Percentiles rank a stretch among this genome's conserved stretches.
phyloP scores from a whole-genome alignment of 2,113 vertebrate genomes.

The Pipa parva region DNA sequence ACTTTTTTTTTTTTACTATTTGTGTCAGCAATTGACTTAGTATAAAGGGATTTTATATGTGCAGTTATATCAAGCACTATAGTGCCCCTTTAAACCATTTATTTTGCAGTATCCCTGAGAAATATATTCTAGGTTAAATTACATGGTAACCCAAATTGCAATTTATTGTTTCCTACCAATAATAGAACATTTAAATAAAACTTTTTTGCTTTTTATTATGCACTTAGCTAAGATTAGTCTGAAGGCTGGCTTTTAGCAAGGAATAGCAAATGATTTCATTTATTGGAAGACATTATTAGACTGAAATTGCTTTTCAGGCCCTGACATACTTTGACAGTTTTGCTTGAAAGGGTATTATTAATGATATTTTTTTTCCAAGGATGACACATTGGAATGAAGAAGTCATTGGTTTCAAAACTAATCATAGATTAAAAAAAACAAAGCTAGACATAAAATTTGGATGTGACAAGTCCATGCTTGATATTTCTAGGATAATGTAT shows the following conservation, averaged over 20 bases:
- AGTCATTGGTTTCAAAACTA: not conserved
- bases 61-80: too few relatives aligned
- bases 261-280: conserved; percentile 7
- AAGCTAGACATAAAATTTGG: not conserved
- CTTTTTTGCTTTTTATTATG: not conserved
- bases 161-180: conserved; percentile 13
- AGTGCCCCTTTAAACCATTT: too few relatives aligned
- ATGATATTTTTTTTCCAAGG: not conserved
- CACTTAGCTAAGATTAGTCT: not conserved
- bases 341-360: conserved; percentile 13
- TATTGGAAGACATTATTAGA: not conserved
- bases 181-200: not conserved
- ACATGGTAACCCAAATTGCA: not conserved
- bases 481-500: not conserved
- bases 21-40: too few relatives aligned
- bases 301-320: conserved; percentile 10
- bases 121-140: not conserved
- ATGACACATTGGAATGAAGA: not conserved
- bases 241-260: not conserved
- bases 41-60: too few relatives aligned
- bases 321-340: not conserved
- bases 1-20: too few relatives aligned
- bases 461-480: not conserved
- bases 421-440: not conserved
- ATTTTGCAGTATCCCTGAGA: not conserved